Evolutionary conservation across 2,113 vertebrate genomes (phyloP).

Genomic region (Strix uralensis): DNA sequence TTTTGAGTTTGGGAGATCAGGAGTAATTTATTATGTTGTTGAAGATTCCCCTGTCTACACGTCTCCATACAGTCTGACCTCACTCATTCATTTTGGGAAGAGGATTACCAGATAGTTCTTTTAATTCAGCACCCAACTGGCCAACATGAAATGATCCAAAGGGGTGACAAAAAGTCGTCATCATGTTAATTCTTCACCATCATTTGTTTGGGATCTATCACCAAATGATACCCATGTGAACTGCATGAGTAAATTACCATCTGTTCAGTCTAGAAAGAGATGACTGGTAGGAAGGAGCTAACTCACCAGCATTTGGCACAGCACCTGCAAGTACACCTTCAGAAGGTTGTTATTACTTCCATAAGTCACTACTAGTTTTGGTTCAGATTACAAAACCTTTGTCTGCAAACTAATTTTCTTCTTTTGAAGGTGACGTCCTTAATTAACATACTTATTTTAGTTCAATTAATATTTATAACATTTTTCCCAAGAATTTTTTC

Average conservation of each 20-base stretch:
- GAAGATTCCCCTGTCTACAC: background rate
- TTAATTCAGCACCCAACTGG: background rate
- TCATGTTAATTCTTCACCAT: background rate
- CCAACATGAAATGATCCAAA: background rate
- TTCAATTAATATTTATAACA: constrained; percentile 47
- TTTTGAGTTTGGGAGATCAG: background rate
- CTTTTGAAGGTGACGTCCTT: background rate
- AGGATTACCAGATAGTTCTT: background rate
- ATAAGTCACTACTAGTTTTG: background rate
- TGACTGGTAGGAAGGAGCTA: background rate
- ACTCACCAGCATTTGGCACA: background rate
- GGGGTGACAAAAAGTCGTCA: background rate
- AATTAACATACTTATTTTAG: constrained; percentile 37
- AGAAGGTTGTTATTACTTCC: background rate
- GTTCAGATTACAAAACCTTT: background rate
- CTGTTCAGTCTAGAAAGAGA: background rate
- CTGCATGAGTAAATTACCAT: background rate
- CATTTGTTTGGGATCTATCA: background rate
- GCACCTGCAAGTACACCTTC: background rate
- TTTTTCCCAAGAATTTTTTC: background rate
- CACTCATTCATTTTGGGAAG: background rate
- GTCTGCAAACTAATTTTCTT: background rate
- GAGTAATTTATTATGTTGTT: background rate
- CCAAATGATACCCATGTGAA: background rate
- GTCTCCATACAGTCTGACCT: background rate